Percentiles rank a stretch among this genome's conserved stretches.
Evolutionary conservation across 2,797 vertebrate genomes (phyloP).

Genomic region (Sebastes variabilis): DNA sequence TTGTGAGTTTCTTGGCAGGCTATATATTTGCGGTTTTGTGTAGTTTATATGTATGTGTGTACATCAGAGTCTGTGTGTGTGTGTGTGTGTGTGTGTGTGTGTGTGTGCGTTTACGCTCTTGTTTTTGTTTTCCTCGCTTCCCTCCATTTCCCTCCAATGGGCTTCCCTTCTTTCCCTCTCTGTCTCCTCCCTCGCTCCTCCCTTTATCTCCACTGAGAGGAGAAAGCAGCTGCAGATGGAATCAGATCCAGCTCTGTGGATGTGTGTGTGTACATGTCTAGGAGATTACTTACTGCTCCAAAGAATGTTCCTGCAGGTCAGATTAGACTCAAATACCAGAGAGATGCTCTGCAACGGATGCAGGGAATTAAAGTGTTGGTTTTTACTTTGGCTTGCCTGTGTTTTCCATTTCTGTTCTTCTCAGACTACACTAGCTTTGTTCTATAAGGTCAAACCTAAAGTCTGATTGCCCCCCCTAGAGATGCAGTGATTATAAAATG

Average conservation of each 20-base stretch:
- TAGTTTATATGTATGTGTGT: not conserved
- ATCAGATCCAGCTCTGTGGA: constrained; percentile 60
- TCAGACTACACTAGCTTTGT: not conserved
- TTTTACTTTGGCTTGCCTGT: not conserved
- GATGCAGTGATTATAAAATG: not conserved
- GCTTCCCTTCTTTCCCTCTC: constrained; percentile 20
- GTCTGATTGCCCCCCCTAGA: not conserved
- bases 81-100: not conserved
- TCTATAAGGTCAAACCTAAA: not conserved
- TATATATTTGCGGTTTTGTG: not conserved
- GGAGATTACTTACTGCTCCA: constrained; percentile 26
- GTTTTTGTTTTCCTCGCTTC: constrained; percentile 57
- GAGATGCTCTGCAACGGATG: constrained; percentile 4
- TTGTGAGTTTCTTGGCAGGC: not conserved
- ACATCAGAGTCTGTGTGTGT: not conserved
- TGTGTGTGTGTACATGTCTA: constrained; percentile 37
- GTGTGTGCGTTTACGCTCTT: constrained; percentile 5
- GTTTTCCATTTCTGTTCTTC: not conserved
- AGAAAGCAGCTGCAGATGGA: constrained; percentile 55
- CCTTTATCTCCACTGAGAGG: constrained; percentile 11
- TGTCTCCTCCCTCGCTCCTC: constrained; percentile 29
- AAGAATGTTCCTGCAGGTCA: constrained; percentile 39
- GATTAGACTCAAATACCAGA: constrained; percentile 22
- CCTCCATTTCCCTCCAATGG: constrained; percentile 46
- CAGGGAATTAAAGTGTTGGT: not conserved